Evolutionary conservation across 2,113 vertebrate genomes (phyloP).

Genomic region (Balaenoptera acutorostrata): DNA sequence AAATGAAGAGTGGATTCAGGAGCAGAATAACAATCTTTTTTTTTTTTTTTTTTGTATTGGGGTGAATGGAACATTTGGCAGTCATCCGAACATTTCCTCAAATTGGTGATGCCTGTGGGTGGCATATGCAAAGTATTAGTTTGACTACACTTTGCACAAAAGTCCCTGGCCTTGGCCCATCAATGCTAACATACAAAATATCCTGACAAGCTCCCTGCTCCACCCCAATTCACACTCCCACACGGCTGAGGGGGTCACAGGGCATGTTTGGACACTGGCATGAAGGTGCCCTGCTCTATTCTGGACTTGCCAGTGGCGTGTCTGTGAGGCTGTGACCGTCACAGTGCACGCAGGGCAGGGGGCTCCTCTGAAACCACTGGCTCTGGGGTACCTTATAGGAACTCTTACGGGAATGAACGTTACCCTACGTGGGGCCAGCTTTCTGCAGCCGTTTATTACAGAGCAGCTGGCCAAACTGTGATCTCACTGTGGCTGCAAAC

Average conservation of each 20-base stretch:
- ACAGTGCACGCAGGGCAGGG: neutral
- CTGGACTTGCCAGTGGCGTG: neutral
- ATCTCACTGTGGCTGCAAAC: neutral
- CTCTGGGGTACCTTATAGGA: neutral
- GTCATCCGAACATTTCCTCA: neutral
- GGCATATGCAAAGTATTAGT: neutral
- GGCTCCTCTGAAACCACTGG: neutral
- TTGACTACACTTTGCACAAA: neutral
- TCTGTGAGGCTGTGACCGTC: neutral
- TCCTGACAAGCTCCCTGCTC: neutral
- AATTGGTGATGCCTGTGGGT: neutral
- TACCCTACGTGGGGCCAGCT: neutral
- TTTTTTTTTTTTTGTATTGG: neutral
- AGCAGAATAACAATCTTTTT: neutral
- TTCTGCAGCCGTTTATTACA: neutral
- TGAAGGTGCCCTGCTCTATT: neutral
- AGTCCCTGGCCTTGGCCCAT: neutral
- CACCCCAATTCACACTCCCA: neutral
- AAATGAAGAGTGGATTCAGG: slow-evolving; percentile 19
- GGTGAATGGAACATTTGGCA: slow-evolving; percentile 13
- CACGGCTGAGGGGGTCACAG: neutral
- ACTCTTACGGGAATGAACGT: neutral
- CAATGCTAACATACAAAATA: neutral
- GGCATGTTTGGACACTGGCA: neutral
- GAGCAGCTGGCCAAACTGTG: neutral